phyloP scores from a whole-genome alignment of 2,888 invertebrate genomes.

The Palloptera scutellata region DNA sequence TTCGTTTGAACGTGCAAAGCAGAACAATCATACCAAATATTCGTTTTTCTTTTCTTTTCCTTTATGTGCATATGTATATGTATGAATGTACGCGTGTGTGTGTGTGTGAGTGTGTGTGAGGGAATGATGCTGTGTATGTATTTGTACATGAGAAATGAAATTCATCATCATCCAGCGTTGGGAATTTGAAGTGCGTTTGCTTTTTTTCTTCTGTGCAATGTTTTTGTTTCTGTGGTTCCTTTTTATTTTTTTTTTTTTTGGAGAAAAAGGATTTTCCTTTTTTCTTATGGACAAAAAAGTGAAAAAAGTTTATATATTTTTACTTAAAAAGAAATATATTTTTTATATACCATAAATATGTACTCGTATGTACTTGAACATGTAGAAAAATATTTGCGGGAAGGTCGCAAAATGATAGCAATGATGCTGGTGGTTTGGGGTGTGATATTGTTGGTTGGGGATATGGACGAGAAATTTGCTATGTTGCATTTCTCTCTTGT shows the following conservation, averaged over 20 bases:
- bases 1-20: slow-evolving; percentile 27
- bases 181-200: slow-evolving; percentile 50
- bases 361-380: background rate
- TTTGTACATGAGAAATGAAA: slow-evolving; percentile 19
- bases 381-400: background rate
- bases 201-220: slow-evolving; percentile 3
- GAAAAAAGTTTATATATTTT: background rate
- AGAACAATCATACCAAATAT: slow-evolving; percentile 34
- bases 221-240: slow-evolving; percentile 36
- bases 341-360: slow-evolving; percentile 7
- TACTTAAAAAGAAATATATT: background rate
- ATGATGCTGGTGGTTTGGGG: slow-evolving; percentile 33
- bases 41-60: slow-evolving; percentile 28
- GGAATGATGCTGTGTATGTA: too few relatives aligned
- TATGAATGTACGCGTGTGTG: slow-evolving; percentile 15
- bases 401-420: slow-evolving; percentile 4
- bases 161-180: slow-evolving; percentile 53
- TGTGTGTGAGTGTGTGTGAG: too few relatives aligned
- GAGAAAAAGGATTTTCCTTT: slow-evolving; percentile 16
- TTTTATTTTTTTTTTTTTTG: background rate
- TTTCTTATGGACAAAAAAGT: background rate
- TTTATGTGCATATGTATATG: slow-evolving; percentile 35
- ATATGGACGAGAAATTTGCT: background rate
- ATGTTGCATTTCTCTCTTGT: background rate
- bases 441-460: background rate